Evolutionary conservation across 1,140 invertebrate species (phyloP).

Genomic region (Formica selysi): DNA sequence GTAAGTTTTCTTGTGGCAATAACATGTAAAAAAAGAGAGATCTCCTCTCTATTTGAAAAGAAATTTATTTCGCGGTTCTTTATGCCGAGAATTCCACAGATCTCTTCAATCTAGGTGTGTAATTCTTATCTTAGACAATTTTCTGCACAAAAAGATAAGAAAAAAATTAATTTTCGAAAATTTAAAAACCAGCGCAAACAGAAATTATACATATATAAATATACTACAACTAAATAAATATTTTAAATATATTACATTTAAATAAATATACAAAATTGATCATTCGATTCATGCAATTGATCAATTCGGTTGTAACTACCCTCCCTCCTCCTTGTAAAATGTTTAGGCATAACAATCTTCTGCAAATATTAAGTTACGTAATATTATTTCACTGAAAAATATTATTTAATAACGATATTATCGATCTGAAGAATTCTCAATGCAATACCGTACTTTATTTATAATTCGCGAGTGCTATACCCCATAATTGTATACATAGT

Average conservation of each 20-base stretch:
- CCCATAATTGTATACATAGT: conserved; percentile 67
- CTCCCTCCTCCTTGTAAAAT: not conserved
- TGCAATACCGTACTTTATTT: conserved; percentile 8
- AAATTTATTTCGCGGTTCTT: conserved; percentile 28
- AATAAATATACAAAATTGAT: conserved; percentile 16
- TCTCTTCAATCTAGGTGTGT: not conserved
- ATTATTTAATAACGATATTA: conserved; percentile 4
- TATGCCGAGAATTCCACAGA: conserved; percentile 46
- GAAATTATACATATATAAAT: not conserved
- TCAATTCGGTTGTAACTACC: not conserved
- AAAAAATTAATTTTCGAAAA: not conserved
- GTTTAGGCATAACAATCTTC: not conserved
- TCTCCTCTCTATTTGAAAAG: conserved; percentile 49
- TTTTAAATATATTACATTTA: conserved; percentile 20
- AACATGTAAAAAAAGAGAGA: conserved; percentile 12
- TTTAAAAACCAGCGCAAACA: not conserved
- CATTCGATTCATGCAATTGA: not conserved
- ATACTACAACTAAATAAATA: conserved; percentile 23
- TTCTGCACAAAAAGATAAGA: not conserved
- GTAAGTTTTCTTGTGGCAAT: conserved; percentile 1
- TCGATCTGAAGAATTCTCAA: conserved; percentile 39
- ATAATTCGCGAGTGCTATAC: conserved; percentile 63
- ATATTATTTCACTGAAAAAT: not conserved
- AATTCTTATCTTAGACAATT: not conserved
- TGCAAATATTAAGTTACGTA: not conserved